Percentiles rank a stretch among this genome's conserved stretches.
Conservation (phyloP, 2,797 vertebrate species). For the Thunnus albacares region DNA sequence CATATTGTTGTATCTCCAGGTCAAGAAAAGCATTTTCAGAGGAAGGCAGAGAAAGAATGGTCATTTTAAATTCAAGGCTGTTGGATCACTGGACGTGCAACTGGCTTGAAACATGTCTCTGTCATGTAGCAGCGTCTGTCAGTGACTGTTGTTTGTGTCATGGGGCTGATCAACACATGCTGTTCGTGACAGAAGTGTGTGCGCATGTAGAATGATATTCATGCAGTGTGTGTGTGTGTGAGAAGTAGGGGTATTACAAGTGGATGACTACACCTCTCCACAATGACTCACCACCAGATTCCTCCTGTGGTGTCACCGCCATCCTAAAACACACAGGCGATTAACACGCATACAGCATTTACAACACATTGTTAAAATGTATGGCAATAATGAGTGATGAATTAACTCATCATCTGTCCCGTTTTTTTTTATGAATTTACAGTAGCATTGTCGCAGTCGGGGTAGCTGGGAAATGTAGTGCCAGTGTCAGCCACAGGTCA, state of each 20-base stretch:
- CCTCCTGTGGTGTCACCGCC: constrained; percentile 66
- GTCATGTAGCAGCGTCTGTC: constrained; percentile 38
- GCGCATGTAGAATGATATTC: constrained; percentile 42
- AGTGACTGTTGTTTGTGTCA: constrained; percentile 57
- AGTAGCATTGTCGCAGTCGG: constrained; percentile 36
- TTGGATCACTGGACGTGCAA: constrained; percentile 17
- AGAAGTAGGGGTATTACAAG: constrained; percentile 72
- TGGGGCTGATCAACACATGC: constrained; percentile 58
- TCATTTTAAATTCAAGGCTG: constrained; percentile 40
- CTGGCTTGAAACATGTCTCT: constrained; percentile 33
- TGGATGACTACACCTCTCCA: constrained; percentile 79
- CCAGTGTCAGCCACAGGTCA: constrained; percentile 70
- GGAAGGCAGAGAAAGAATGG: constrained; percentile 10
- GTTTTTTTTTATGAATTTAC: constrained; percentile 33
- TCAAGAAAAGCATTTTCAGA: constrained; percentile 14
- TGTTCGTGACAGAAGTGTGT: constrained; percentile 55
- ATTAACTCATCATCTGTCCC: constrained; percentile 35
- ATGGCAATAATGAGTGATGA: constrained; percentile 50
- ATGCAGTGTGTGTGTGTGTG: constrained; percentile 32
- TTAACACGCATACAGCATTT: constrained; percentile 29
- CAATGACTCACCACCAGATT: constrained; percentile 80
- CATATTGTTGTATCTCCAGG: not conserved
- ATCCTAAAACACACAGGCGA: constrained; percentile 54
- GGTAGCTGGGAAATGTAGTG: constrained; percentile 64
- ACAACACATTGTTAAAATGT: constrained; percentile 35